Conservation (phyloP, 35 echinoderm and acorn worm species). For the Ophioderma brevispina region DNA sequence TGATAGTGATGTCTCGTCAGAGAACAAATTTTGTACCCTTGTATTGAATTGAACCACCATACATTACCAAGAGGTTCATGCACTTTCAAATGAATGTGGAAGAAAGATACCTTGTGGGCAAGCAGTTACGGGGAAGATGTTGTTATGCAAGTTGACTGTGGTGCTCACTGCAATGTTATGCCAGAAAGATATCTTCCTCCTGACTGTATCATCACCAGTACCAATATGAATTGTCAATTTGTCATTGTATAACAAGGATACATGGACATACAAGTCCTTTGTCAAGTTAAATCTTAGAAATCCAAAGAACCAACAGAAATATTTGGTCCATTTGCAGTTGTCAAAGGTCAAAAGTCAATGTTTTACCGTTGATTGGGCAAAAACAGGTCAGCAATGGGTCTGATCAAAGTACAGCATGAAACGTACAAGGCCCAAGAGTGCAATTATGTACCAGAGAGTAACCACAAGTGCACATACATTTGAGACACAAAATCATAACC, state of each 20-base stretch:
- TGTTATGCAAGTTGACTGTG: neutral
- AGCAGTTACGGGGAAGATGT: neutral
- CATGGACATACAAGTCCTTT: neutral
- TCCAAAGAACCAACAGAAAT: neutral
- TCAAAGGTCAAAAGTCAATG: constrained; percentile 10
- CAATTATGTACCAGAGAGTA: too few relatives aligned
- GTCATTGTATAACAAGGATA: neutral
- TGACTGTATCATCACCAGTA: neutral
- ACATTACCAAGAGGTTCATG: neutral
- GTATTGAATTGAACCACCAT: neutral
- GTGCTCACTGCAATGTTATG: neutral
- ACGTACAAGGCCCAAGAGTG: too few relatives aligned
- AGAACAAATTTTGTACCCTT: neutral
- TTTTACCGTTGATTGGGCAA: constrained; percentile 50
- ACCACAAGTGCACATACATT: too few relatives aligned
- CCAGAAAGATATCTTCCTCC: neutral
- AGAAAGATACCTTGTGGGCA: neutral
- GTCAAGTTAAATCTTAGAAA: neutral
- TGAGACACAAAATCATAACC: too few relatives aligned
- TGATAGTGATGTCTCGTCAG: too few relatives aligned
- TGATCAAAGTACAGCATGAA: neutral
- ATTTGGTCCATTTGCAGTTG: constrained; percentile 43
- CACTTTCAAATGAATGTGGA: neutral
- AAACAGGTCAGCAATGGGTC: constrained; percentile 31
- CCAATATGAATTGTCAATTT: neutral